Base-by-base conservation (phyloP, 2,113 vertebrate genomes). In the Eudyptes chrysolophus region DNA sequence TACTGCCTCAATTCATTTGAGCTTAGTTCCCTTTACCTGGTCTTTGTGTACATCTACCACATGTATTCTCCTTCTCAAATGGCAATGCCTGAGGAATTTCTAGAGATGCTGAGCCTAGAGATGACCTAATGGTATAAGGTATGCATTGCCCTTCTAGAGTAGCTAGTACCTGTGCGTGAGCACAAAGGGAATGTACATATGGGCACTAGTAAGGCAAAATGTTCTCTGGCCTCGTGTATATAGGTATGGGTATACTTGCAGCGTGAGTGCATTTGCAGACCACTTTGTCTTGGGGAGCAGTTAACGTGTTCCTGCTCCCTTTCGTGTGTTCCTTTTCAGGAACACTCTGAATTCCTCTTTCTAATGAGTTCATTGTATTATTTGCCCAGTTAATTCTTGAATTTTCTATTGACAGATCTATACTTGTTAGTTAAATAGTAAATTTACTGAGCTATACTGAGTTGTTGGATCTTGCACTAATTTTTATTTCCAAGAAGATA, bases 401-500 rank as follows among this genome's bases (percentile, higher is more conserved):
- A 54, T 92, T 94, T 68, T 68, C 54, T 69, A 8, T 44, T 54
- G 72, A 25, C 62, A 60, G 24, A 72, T 84, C n/a, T 70, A 9
- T 49, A 49, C 34, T 70, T 79, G 11, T 7, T 68, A 52, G 46
- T 68, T 90, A 74, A 81, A 51, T 44, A 61, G 54, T 51, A 51
- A 61, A 57, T 74, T 55, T 87, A 44, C 44, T 78, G 40, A 81
- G 17, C 38, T 89, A 4, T 68, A 32, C 36, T 36, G 44, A 61
- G 32, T 71, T 78, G 14, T 36, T 89, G 54, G 32, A 66, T 74
- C 42, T 94, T 62, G 82, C 64, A 51, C 32, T 76, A 8, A 52
- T 30, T 46, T 48, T 51, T 60, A 49, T 93, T 96, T 97, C 70
- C 38, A 92, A 61, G 71, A 94, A 89, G 14, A 79, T 74, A 83